These are phyloP conservation scores for Phaenicophaeus curvirostris DNA, from an alignment of 2,797 vertebrate genomes.

Conservation along the genomic window DNA sequence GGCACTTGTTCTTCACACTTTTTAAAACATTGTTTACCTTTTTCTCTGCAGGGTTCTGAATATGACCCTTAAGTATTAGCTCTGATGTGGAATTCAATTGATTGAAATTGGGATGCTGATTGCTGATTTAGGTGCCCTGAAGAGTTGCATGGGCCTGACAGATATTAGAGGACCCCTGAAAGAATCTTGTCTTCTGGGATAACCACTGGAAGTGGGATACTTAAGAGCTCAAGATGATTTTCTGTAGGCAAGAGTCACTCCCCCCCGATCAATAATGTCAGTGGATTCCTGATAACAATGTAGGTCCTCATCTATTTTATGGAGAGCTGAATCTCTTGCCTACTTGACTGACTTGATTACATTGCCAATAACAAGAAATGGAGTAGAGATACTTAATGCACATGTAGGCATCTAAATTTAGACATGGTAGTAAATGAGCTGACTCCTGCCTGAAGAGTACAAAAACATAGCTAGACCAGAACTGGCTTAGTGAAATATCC, in stretches of 20 bases:
- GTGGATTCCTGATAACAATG: not conserved
- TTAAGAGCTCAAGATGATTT: not conserved
- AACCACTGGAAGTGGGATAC: not conserved
- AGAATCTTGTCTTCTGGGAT: not conserved
- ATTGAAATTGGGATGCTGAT: not conserved
- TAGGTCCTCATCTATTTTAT: not conserved
- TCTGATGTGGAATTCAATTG: not conserved
- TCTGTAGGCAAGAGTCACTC: not conserved
- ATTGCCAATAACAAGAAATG: not conserved
- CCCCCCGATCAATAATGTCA: not conserved
- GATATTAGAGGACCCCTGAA: not conserved
- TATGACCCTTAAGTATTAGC: not conserved
- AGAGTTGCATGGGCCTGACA: not conserved
- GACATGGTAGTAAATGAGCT: not conserved
- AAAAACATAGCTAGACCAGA: not conserved
- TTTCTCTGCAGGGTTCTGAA: not conserved
- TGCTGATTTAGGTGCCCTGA: not conserved
- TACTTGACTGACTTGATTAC: not conserved
- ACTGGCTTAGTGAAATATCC: not conserved
- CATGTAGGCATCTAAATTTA: not conserved
- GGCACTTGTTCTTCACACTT: not conserved
- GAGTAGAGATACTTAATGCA: not conserved
- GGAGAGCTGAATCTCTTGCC: not conserved
- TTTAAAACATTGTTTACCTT: not conserved
- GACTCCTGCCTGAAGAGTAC: not conserved